These are phyloP conservation scores for Brachyopa scutellaris DNA, from an alignment of 2,888 invertebrate genomes.

Conservation along the genomic window DNA sequence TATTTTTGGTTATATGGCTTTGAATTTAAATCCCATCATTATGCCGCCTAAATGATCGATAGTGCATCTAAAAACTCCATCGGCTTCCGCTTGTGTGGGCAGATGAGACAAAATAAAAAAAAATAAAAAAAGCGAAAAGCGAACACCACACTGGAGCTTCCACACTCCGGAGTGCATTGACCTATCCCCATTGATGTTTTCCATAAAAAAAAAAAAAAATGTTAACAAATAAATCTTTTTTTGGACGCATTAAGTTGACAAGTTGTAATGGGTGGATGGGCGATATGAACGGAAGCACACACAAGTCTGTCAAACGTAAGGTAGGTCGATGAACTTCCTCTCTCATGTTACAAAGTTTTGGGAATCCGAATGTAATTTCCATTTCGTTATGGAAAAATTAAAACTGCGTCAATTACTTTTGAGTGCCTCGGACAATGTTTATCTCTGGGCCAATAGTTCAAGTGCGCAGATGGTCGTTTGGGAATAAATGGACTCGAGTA, in stretches of 20 bases:
- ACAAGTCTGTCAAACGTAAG: slow-evolving; percentile 23
- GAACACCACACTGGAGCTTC: slow-evolving; percentile 22
- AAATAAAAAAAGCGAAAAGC: too few species aligned
- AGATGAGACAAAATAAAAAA: not conserved
- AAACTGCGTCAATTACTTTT: too few species aligned
- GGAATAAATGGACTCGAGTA: not conserved
- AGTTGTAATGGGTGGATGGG: slow-evolving; percentile 10
- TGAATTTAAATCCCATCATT: too few species aligned
- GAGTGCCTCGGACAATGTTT: not conserved
- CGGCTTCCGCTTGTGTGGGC: not conserved
- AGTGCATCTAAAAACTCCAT: not conserved
- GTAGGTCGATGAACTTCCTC: slow-evolving; percentile 38
- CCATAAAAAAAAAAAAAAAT: too few species aligned
- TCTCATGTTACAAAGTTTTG: not conserved
- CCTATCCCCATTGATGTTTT: slow-evolving; percentile 15
- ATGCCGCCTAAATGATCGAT: slow-evolving; percentile 14
- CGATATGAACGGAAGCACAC: not conserved
- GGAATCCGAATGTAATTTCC: slow-evolving; percentile 5
- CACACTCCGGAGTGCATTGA: slow-evolving; percentile 29
- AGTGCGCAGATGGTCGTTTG: slow-evolving; percentile 15
- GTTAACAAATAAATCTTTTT: slow-evolving; percentile 26
- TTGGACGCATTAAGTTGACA: slow-evolving; percentile 15
- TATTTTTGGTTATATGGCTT: slow-evolving; percentile 7
- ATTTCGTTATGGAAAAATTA: not conserved
- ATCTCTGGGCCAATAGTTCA: not conserved